Conservation (phyloP, 2,797 vertebrate species). For the Muraenolepis orangiensis region DNA sequence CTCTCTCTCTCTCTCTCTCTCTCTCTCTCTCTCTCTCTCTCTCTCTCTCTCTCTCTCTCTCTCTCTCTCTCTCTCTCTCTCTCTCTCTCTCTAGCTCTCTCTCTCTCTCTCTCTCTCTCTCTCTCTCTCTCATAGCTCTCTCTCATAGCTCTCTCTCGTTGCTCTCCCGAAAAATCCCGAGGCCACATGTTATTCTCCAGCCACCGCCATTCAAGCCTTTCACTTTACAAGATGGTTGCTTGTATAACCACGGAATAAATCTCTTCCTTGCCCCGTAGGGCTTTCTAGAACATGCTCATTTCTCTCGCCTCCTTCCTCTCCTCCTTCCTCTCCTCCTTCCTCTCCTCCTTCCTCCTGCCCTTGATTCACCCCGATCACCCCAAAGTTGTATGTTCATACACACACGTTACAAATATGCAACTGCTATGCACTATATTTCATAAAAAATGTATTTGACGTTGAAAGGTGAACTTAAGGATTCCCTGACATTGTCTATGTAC, state of each 20-base stretch:
- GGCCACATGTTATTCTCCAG: background rate
- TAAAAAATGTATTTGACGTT: background rate
- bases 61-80: too few species aligned
- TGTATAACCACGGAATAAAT: slow-evolving; percentile 24
- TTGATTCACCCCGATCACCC: background rate
- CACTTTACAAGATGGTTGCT: slow-evolving; percentile 1
- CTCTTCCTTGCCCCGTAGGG: slow-evolving; percentile 1
- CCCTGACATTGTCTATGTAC: background rate
- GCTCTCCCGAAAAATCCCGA: background rate
- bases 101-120: too few species aligned
- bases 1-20: too few species aligned
- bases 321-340: background rate
- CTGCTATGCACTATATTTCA: background rate
- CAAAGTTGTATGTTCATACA: background rate
- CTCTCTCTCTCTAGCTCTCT: too few species aligned
- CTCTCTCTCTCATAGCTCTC: too few species aligned
- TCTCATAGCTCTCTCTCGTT: background rate
- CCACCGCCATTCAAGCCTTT: background rate
- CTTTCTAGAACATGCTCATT: slow-evolving; percentile 13
- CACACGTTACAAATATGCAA: background rate
- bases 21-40: too few species aligned
- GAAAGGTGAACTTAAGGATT: background rate
- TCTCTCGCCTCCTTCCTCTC: too few species aligned
- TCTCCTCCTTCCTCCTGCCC: background rate
- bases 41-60: too few species aligned